Percentiles rank a stretch among this genome's conserved stretches.
Evolutionary conservation across 2,113 vertebrate species (phyloP).

Genomic region (Pluvialis apricaria): DNA sequence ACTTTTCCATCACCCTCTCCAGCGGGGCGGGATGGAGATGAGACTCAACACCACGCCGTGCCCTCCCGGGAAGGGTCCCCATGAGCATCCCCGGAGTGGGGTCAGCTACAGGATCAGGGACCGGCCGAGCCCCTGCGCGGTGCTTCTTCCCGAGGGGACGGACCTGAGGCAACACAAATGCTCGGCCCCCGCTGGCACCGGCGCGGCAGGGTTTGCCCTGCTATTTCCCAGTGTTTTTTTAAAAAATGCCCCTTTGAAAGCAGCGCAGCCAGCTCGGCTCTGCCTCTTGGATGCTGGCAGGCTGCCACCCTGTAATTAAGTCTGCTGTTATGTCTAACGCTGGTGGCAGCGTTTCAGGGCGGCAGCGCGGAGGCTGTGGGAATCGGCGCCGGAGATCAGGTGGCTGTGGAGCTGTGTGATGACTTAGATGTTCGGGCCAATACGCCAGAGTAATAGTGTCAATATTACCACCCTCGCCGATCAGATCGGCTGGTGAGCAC

Average conservation of each 20-base stretch:
- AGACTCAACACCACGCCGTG: rapidly evolving
- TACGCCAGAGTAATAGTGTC: not conserved
- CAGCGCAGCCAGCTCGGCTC: not conserved
- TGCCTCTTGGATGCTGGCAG: conserved; percentile 24
- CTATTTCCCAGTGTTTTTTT: not conserved
- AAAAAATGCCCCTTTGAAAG: not conserved
- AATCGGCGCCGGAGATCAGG: not conserved
- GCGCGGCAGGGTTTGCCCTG: not conserved
- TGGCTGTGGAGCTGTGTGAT: not conserved
- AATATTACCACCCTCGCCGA: not conserved
- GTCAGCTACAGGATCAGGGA: not conserved
- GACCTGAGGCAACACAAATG: not conserved
- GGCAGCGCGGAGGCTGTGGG: not conserved
- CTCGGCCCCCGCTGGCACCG: not conserved
- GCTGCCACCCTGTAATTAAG: conserved; percentile 17
- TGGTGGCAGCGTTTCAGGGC: not conserved
- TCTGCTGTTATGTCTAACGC: not conserved
- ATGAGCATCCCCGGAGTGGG: rapidly evolving
- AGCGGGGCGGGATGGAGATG: not conserved
- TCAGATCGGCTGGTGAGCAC: not conserved
- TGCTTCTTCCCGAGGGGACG: not conserved
- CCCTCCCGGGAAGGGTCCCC: not conserved
- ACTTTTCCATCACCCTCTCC: not conserved
- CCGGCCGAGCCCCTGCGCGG: rapidly evolving
- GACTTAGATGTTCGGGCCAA: not conserved